Evolutionary conservation across 2,888 invertebrate genomes (phyloP).

Genomic region (Nemoura dubitans): DNA sequence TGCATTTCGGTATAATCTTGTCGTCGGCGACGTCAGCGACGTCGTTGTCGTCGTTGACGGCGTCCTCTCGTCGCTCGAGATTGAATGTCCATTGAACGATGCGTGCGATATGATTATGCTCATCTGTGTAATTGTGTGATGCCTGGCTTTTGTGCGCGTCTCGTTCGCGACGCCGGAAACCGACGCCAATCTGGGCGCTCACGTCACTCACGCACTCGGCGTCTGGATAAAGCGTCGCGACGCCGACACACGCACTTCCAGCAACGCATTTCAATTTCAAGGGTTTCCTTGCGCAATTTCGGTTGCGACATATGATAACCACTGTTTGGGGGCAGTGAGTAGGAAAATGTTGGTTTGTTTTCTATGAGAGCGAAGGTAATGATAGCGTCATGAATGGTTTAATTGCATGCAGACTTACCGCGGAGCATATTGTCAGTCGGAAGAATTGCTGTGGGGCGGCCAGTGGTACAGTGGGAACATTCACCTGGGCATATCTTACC

Average conservation of each 20-base stretch:
- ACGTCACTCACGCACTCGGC: slow-evolving; percentile 37
- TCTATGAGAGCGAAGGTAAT: no score
- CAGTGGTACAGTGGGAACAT: not conserved
- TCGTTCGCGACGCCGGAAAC: slow-evolving; percentile 31
- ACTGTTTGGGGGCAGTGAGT: not conserved
- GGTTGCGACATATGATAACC: not conserved
- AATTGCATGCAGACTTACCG: not conserved
- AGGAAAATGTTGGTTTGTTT: not conserved
- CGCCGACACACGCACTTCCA: not conserved
- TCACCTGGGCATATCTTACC: not conserved
- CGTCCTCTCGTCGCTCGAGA: not conserved
- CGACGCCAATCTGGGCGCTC: not conserved
- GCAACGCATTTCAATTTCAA: slow-evolving; percentile 38
- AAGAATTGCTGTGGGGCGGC: not conserved
- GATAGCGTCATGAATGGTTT: not conserved
- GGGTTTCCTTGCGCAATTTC: not conserved
- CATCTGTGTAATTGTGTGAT: slow-evolving; percentile 16
- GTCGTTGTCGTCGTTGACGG: no score
- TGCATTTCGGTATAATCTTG: not conserved
- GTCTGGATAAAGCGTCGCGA: slow-evolving; percentile 17
- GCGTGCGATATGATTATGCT: not conserved
- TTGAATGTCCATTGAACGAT: slow-evolving; percentile 22
- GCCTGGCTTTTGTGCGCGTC: slow-evolving; percentile 8
- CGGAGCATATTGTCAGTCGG: not conserved
- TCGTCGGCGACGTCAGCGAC: not conserved